Percentiles rank a stretch among this genome's conserved stretches.
These are phyloP conservation scores for Galerucella calmariensis DNA, from an alignment of 2,888 invertebrate species.

Conservation along the genomic window DNA sequence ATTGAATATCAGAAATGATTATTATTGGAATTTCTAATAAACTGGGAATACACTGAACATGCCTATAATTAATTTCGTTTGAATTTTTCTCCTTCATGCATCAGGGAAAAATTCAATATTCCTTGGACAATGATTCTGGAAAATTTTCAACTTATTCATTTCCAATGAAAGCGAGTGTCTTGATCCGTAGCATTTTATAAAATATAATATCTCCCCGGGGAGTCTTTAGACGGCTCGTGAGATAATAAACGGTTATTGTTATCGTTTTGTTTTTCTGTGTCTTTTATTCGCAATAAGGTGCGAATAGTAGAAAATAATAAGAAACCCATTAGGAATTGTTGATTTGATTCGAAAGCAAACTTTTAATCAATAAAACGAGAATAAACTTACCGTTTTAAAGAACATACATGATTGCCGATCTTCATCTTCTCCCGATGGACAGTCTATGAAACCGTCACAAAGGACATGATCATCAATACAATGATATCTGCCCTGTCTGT, in stretches of 20 bases:
- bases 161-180: no score
- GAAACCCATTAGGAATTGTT: neutral
- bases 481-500: constrained; percentile 90
- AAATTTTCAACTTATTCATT: no score
- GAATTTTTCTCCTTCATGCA: no score
- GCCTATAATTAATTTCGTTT: no score
- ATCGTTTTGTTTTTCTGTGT: constrained; percentile 9
- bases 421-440: constrained; percentile 92
- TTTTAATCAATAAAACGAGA: no score
- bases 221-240: neutral
- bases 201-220: neutral
- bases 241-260: constrained; percentile 8
- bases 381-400: constrained; percentile 86
- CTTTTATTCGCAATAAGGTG: neutral
- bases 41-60: no score
- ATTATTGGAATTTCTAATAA: no score
- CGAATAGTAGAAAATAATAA: neutral
- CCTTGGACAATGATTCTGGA: no score
- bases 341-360: no score
- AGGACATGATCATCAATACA: constrained; percentile 96
- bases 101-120: no score
- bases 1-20: no score
- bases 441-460: constrained; percentile 95
- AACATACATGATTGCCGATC: constrained; percentile 95
- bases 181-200: neutral